These are phyloP conservation scores for Melanogrammus aeglefinus DNA, from an alignment of 2,797 vertebrate genomes.

Conservation along the genomic window DNA sequence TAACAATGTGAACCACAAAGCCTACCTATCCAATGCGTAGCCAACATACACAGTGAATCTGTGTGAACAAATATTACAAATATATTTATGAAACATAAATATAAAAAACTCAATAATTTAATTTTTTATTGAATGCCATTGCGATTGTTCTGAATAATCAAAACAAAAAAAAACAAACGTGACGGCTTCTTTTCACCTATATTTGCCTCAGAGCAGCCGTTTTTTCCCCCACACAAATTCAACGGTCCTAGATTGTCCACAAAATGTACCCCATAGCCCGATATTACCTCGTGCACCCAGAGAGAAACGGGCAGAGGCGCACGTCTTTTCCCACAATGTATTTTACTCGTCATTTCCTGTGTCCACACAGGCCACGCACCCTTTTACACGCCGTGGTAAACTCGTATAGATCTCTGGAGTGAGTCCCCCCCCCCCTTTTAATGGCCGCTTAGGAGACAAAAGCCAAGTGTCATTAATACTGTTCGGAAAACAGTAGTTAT, in stretches of 20 bases:
- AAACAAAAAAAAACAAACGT: background rate
- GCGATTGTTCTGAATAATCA: background rate
- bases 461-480: constrained; percentile 41
- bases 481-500: constrained; percentile 33
- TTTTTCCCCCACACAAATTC: background rate
- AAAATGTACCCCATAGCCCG: constrained; percentile 43
- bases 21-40: background rate
- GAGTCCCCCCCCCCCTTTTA: constrained; percentile 40
- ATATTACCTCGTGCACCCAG: constrained; percentile 40
- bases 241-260: constrained; percentile 11
- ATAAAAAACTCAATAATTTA: background rate
- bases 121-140: background rate
- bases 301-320: constrained; percentile 25
- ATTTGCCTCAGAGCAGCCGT: background rate
- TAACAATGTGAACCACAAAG: background rate
- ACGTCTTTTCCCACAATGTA: constrained; percentile 22
- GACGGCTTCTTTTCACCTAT: background rate
- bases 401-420: constrained; percentile 40
- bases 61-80: background rate
- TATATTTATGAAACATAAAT: constrained; percentile 1
- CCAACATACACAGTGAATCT: background rate
- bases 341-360: constrained; percentile 3
- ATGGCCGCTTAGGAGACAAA: constrained; percentile 47
- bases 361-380: background rate
- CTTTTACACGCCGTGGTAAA: constrained; percentile 31